Evolutionary conservation across 2,113 vertebrate genomes (phyloP).

Genomic region (Axis porcinus): DNA sequence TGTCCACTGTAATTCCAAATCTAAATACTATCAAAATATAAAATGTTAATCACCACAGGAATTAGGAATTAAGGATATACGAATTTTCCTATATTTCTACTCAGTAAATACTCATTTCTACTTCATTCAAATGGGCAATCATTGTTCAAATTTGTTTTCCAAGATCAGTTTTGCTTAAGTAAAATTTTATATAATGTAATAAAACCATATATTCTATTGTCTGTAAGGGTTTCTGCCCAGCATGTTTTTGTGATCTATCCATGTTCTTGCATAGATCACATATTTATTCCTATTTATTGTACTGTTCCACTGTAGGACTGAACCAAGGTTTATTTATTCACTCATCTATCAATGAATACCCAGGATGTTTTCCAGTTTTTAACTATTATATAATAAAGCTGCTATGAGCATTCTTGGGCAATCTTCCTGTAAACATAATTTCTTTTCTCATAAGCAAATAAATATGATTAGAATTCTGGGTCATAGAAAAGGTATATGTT

Average conservation of each 20-base stretch:
- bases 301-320: neutral
- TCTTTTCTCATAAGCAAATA: neutral
- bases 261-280: neutral
- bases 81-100: no score
- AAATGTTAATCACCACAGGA: neutral
- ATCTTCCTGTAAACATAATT: neutral
- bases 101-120: neutral
- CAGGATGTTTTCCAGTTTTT: neutral
- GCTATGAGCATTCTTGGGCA: neutral
- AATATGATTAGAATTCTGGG: neutral
- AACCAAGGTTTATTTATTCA: neutral
- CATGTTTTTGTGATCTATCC: neutral
- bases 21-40: neutral
- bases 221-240: neutral
- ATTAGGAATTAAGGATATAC: neutral
- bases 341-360: neutral
- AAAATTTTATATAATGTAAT: neutral
- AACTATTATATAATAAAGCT: neutral
- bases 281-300: neutral
- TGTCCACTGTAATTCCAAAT: neutral
- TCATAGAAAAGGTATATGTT: neutral
- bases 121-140: neutral
- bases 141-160: neutral
- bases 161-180: neutral
- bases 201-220: neutral